These are phyloP conservation scores for Lottia scabra DNA, from an alignment of 2,888 invertebrate genomes.

Conservation along the genomic window DNA sequence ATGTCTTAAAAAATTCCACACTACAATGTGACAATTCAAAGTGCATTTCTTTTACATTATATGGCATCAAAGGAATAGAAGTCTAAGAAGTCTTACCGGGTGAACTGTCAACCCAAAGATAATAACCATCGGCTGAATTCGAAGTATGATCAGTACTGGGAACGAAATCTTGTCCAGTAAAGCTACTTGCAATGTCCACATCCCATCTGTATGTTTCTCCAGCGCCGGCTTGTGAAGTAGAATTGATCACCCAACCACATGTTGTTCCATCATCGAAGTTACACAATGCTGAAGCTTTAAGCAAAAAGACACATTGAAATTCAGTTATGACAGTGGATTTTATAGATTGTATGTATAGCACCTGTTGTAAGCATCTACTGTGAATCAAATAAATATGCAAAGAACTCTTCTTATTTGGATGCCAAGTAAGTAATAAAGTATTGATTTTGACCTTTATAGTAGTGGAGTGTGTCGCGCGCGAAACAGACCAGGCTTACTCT, in stretches of 20 bases:
- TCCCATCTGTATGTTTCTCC: conserved; percentile 47
- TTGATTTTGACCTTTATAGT: too few relatives aligned
- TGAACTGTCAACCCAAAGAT: conserved; percentile 50
- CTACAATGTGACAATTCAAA: conserved; percentile 21
- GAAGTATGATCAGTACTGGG: conserved; percentile 39
- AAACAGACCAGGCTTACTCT: too few relatives aligned
- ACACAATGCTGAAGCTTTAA: conserved; percentile 39
- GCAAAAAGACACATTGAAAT: not conserved
- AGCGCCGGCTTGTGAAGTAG: conserved; percentile 8
- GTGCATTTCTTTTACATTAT: too few relatives aligned
- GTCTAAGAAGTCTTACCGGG: conserved; percentile 29
- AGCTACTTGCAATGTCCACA: conserved; percentile 27
- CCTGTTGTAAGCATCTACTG: too few relatives aligned
- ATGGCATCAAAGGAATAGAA: too few relatives aligned
- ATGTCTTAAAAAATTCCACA: conserved; percentile 42
- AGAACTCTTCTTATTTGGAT: too few relatives aligned
- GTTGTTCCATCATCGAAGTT: conserved; percentile 42
- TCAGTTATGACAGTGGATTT: too few relatives aligned
- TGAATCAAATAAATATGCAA: too few relatives aligned
- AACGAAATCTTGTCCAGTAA: conserved; percentile 23
- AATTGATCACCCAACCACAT: conserved; percentile 46
- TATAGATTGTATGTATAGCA: too few relatives aligned
- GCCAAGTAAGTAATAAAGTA: too few relatives aligned
- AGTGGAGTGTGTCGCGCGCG: too few relatives aligned
- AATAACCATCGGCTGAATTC: conserved; percentile 39